These are phyloP conservation scores for Dipodomys ordii DNA, from an alignment of 2,113 vertebrate genomes.

Conservation along the genomic window DNA sequence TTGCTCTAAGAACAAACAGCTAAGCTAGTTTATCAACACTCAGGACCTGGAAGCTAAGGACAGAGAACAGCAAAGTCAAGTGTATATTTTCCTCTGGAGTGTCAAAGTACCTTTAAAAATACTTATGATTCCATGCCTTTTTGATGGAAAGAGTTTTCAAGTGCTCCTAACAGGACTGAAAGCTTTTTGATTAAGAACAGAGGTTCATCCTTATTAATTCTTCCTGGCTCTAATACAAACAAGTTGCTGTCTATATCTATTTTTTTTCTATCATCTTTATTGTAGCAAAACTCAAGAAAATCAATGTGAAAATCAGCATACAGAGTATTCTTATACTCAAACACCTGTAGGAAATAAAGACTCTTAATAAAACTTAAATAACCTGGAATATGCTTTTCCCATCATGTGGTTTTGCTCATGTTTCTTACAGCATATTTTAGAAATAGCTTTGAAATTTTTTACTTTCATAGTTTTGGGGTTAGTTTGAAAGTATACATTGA, in stretches of 20 bases:
- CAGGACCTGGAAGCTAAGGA: background rate
- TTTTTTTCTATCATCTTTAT: background rate
- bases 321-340: background rate
- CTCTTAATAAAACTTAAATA: conserved; percentile 41
- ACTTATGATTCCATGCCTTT: background rate
- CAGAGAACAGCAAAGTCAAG: background rate
- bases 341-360: background rate
- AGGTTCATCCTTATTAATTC: background rate
- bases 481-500: background rate
- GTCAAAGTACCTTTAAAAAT: background rate
- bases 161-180: background rate
- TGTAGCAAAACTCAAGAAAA: background rate
- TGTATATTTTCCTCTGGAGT: background rate
- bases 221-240: conserved; percentile 17
- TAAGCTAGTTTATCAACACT: background rate
- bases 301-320: conserved; percentile 6
- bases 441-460: background rate
- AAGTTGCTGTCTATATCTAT: background rate
- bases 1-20: background rate
- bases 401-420: background rate
- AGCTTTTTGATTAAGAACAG: conserved; percentile 27
- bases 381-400: background rate
- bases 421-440: conserved; percentile 7
- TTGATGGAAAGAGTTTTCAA: conserved; percentile 30
- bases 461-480: too few relatives aligned